Conservation (phyloP, 1,140 invertebrate genomes). For the Maconellicoccus hirsutus region DNA sequence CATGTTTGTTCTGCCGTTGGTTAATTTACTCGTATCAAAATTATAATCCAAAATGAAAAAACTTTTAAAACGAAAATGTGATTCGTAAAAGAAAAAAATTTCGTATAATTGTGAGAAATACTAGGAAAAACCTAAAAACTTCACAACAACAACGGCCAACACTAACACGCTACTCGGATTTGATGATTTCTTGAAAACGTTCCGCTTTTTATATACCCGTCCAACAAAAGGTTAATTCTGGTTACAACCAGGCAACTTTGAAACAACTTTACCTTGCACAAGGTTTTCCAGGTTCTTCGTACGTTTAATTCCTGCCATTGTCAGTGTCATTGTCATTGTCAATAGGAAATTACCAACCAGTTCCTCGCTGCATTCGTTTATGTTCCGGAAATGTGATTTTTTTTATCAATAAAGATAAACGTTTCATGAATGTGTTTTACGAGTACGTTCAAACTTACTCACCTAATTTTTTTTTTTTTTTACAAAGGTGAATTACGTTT, state of each 20-base stretch:
- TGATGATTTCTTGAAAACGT: neutral
- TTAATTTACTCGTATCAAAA: too few species aligned
- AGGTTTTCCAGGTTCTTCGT: conserved; percentile 19
- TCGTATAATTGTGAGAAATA: neutral
- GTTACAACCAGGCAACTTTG: neutral
- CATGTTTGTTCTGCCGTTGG: conserved; percentile 18
- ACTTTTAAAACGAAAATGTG: neutral
- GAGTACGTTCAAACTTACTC: too few species aligned
- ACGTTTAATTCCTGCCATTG: conserved; percentile 18
- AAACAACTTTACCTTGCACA: conserved; percentile 12
- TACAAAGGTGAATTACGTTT: too few species aligned
- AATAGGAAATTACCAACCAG: conserved; percentile 15
- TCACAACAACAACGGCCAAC: conserved; percentile 7
- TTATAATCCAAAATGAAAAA: neutral
- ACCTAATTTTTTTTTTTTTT: too few species aligned
- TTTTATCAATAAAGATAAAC: too few species aligned
- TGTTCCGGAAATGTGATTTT: too few species aligned
- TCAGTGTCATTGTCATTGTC: conserved; percentile 17
- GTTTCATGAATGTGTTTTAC: too few species aligned
- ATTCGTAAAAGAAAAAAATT: neutral
- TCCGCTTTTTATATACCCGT: conserved; percentile 11
- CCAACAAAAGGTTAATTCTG: neutral
- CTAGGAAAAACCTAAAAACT: neutral
- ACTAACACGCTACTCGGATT: neutral
- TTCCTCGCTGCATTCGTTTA: neutral